These are phyloP conservation scores for Puma concolor DNA, from an alignment of 2,113 vertebrate genomes.

Conservation along the genomic window DNA sequence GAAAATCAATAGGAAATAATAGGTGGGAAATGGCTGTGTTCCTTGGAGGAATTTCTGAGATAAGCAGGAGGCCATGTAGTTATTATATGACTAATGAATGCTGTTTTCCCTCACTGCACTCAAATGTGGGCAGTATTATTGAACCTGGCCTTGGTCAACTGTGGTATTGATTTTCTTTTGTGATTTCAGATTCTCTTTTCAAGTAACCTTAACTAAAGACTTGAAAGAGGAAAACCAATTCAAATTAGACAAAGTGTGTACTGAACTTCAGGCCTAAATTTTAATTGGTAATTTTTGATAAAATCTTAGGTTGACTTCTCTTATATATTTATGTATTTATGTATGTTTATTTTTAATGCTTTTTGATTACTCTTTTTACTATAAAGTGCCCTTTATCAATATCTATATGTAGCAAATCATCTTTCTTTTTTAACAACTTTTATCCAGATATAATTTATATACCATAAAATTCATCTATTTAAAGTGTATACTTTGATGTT, in stretches of 20 bases:
- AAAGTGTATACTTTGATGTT: neutral
- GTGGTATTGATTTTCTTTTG: conserved; percentile 75
- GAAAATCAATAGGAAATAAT: conserved; percentile 72
- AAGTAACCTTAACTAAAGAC: conserved; percentile 73
- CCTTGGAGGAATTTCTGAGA: conserved; percentile 70
- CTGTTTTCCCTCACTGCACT: conserved; percentile 69
- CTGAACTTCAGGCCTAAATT: conserved; percentile 48
- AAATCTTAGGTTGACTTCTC: neutral
- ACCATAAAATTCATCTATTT: neutral
- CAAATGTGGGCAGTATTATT: conserved; percentile 59
- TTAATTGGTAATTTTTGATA: conserved; percentile 41
- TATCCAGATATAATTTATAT: neutral
- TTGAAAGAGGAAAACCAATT: conserved; percentile 63
- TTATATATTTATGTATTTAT: neutral
- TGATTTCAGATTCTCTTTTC: conserved; percentile 71
- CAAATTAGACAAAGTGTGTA: conserved; percentile 50
- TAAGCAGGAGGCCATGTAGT: conserved; percentile 67
- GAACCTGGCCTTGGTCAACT: conserved; percentile 75
- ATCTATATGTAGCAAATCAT: neutral
- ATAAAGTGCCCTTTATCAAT: neutral
- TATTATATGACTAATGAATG: conserved; percentile 79
- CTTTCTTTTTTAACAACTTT: neutral
- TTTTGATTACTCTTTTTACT: neutral
- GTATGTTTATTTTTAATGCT: neutral
- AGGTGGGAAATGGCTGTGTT: conserved; percentile 67